Base-by-base conservation (phyloP, 2,888 invertebrate species). In the Caenorhabditis doughertyi region DNA sequence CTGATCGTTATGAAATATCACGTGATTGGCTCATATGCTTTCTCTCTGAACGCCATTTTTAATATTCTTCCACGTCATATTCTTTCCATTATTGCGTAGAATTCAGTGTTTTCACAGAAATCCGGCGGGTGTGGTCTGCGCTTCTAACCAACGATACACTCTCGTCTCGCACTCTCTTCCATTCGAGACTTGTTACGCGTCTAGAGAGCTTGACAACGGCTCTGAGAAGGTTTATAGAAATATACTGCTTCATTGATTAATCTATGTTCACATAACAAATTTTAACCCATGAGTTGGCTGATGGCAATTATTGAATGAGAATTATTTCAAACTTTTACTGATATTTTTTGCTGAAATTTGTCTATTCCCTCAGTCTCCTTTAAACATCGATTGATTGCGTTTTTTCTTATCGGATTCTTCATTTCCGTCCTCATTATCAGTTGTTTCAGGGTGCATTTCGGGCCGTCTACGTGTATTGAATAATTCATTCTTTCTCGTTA, bases 181-280 rank as follows among this genome's bases (percentile, higher is more conserved):
- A 47, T 18, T 7, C n/a, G 44, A 47, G 44, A 8, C 65, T 39
- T 44, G 51, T 13, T 60, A 62, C 29, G 39, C 8, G 60, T 44
- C 42, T 32, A 39, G 35, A 21, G 53, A 51, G 77, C 77, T 62
- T 77, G 77, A 62, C 77, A 62, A 62, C 77, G 42, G 47, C 73
- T 74, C 56, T 18, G 39, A 27, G 13, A n/a, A 25, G 49, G 39
- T 62, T 39, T 13, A 11, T 11, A 9, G 25, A 35, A 25, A 18
- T n/a, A n/a, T n/a, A 32, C 67, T 27, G 35, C 29, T 44, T 53
- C 68, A 77, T 77, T 68, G 77, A 77, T 77, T 68, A 77, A 55
- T 77, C 53, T 44, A 8, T 5, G 16, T 35, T 67, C 5, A 23
- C 71, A 21, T 68, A 60, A 62, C 62, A 21, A 53, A 13, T 68